A percentile compares a stretch with the other conserved stretches of the same genome.
These are phyloP conservation scores for Blastobasis lacticolella DNA, from an alignment of 2,888 invertebrate species.

Conservation along the genomic window DNA sequence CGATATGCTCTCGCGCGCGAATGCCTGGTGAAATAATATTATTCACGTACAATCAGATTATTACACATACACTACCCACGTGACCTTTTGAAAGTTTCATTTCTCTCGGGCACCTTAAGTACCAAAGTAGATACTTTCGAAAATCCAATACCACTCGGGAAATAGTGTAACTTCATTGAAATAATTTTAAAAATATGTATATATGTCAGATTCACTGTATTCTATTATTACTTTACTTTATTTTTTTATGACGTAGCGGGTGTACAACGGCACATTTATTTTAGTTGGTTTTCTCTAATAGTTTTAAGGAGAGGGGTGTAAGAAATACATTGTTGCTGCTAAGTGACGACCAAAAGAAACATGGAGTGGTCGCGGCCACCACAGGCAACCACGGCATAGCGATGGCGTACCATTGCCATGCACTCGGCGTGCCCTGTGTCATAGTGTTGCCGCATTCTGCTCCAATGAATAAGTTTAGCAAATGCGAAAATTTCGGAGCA, in stretches of 20 bases:
- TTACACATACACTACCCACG: no score
- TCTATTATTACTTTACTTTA: no score
- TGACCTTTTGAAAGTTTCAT: no score
- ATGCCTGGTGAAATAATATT: no score
- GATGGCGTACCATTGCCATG: conserved; percentile 82
- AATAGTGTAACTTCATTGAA: no score
- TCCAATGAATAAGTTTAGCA: conserved; percentile 92
- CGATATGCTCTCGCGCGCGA: no score
- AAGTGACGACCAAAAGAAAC: conserved; percentile 79
- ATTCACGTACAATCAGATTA: no score
- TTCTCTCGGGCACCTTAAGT: no score
- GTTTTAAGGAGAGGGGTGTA: conserved; percentile 96
- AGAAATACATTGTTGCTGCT: conserved; percentile 85
- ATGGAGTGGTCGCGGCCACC: conserved; percentile 91
- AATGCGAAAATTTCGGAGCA: conserved; percentile 86
- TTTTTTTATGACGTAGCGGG: neutral
- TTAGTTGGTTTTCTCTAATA: conserved; percentile 35
- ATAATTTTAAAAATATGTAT: no score
- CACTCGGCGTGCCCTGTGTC: conserved; percentile 80
- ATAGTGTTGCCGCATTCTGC: conserved; percentile 93
- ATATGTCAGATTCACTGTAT: no score
- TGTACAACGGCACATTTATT: neutral
- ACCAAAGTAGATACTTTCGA: no score
- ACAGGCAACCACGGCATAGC: conserved; percentile 93
- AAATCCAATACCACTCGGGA: no score